Conservation (phyloP, 35 echinoderm and acorn worm species). For the Stichopus chloronotus region DNA sequence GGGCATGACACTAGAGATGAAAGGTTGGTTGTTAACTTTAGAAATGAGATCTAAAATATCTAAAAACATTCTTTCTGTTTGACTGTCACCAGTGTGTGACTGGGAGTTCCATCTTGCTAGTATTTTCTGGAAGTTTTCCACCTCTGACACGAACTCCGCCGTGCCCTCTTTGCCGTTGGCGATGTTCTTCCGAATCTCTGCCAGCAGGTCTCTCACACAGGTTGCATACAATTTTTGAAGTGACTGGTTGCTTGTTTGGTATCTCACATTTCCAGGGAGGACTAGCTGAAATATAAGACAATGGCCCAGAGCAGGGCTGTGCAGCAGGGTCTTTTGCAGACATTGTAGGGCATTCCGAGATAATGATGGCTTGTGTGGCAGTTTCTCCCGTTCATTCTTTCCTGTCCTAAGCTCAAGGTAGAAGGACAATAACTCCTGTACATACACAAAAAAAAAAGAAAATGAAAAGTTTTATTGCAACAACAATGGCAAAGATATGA, state of each 20-base stretch:
- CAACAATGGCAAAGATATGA: neutral
- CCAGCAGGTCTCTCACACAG: constrained; percentile 68
- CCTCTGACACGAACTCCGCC: neutral
- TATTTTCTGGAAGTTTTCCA: constrained; percentile 51
- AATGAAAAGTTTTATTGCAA: neutral
- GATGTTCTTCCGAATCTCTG: constrained; percentile 26
- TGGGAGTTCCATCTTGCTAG: constrained; percentile 48
- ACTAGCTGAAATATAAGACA: constrained; percentile 64
- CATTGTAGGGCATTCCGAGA: constrained; percentile 52
- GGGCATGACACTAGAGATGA: neutral
- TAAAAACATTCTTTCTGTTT: constrained; percentile 58
- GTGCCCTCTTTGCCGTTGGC: constrained; percentile 48
- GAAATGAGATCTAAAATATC: constrained; percentile 54
- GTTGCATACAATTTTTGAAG: constrained; percentile 75
- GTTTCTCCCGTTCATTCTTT: neutral
- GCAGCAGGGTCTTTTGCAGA: constrained; percentile 46
- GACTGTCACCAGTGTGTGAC: constrained; percentile 38
- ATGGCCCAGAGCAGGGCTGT: constrained; percentile 67
- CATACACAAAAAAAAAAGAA: constrained; percentile 12
- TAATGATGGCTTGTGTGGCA: constrained; percentile 22
- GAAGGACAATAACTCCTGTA: constrained; percentile 75
- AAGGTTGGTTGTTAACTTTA: neutral
- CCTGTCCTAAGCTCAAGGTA: constrained; percentile 36
- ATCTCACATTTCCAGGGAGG: neutral
- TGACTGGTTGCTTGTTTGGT: constrained; percentile 58